Conservation (phyloP, 2,888 invertebrate species). For the Cheiracanthium punctorium region DNA sequence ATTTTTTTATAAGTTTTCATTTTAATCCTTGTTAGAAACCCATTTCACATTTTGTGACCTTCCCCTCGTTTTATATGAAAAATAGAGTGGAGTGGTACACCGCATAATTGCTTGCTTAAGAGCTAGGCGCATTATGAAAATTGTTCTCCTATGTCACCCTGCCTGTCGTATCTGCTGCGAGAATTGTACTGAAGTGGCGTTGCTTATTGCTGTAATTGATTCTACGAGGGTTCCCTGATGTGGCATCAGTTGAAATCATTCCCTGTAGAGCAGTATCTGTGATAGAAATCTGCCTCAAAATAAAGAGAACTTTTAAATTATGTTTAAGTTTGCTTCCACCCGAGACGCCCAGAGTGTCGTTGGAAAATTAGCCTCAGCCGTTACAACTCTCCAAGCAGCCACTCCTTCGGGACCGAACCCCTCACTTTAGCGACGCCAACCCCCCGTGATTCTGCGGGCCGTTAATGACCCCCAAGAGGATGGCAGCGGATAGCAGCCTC, state of each 20-base stretch:
- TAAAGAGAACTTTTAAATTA: conserved; percentile 38
- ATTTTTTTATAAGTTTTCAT: too few species aligned
- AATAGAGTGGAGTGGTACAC: neutral
- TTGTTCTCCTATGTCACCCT: neutral
- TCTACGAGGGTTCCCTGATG: neutral
- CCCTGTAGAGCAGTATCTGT: neutral
- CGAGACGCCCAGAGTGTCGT: conserved; percentile 16
- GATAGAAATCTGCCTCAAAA: conserved; percentile 35
- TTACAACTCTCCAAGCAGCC: conserved; percentile 45
- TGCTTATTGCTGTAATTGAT: neutral
- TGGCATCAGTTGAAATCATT: neutral
- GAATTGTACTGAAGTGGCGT: neutral
- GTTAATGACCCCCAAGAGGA: conserved; percentile 61
- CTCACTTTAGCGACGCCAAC: conserved; percentile 22
- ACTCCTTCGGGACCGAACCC: conserved; percentile 41
- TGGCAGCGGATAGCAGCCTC: conserved; percentile 19
- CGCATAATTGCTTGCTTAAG: neutral
- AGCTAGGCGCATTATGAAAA: neutral
- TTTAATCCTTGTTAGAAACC: too few species aligned
- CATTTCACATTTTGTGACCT: too few species aligned
- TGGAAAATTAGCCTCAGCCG: conserved; percentile 55
- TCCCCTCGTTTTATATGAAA: neutral
- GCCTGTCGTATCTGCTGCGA: neutral
- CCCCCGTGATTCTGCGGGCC: conserved; percentile 40
- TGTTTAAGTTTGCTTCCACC: conserved; percentile 33